These are phyloP conservation scores for Micronycteris hirsuta DNA, from an alignment of 2,113 vertebrate genomes.

Conservation along the genomic window DNA sequence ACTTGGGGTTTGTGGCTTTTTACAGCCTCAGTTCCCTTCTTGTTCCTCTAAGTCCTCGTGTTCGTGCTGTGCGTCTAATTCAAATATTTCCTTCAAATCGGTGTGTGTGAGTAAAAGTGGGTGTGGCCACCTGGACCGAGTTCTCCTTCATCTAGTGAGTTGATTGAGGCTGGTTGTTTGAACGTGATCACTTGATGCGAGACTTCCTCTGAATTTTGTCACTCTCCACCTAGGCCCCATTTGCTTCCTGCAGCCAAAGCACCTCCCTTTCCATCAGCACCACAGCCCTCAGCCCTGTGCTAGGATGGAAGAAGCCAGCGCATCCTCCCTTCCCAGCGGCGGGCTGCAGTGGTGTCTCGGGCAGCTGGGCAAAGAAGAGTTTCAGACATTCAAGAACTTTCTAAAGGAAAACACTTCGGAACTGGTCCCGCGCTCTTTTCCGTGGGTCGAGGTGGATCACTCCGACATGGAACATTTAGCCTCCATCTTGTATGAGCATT, in stretches of 20 bases:
- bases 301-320: neutral
- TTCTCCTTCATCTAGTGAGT: neutral
- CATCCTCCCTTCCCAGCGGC: neutral
- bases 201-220: neutral
- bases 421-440: rapidly evolving
- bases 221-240: neutral
- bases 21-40: too few species aligned
- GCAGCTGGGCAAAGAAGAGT: slow-evolving; percentile 12
- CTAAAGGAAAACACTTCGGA: neutral
- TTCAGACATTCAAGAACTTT: neutral
- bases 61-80: neutral
- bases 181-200: neutral
- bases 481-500: neutral
- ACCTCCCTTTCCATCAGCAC: neutral
- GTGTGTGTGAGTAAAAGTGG: neutral
- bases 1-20: neutral
- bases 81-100: neutral
- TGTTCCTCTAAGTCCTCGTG: neutral
- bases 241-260: neutral
- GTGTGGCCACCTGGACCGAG: neutral
- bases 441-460: rapidly evolving
- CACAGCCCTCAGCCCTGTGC: rapidly evolving
- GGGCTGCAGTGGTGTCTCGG: neutral
- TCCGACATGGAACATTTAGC: neutral
- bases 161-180: neutral